Conservation (phyloP, 2,113 vertebrate species). For the Peucedramus taeniatus region DNA sequence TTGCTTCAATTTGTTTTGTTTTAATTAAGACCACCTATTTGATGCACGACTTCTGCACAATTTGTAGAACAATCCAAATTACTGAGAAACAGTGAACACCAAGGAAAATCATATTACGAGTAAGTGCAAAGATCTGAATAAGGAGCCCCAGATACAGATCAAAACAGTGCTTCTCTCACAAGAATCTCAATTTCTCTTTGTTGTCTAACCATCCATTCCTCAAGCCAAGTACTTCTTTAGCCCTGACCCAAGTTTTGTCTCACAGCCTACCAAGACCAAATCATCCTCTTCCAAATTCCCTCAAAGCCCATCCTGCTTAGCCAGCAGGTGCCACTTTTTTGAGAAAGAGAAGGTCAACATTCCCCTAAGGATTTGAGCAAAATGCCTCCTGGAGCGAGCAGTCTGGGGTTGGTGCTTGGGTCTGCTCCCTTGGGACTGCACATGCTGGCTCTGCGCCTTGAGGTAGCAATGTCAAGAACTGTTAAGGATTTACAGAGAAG, state of each 20-base stretch:
- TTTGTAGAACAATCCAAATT: neutral
- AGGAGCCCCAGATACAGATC: neutral
- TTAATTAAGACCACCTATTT: neutral
- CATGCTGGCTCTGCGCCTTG: neutral
- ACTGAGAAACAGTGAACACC: neutral
- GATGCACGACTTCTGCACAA: neutral
- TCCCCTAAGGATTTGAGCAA: constrained; percentile 25
- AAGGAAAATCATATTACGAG: neutral
- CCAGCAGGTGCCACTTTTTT: constrained; percentile 3
- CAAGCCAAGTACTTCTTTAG: neutral
- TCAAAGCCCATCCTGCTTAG: neutral
- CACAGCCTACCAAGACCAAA: neutral
- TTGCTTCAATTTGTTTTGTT: neutral
- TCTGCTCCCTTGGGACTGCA: neutral
- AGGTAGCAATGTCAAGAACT: constrained; percentile 37
- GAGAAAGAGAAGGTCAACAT: constrained; percentile 37
- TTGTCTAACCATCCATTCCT: neutral
- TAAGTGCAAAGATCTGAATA: neutral
- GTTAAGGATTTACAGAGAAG: constrained; percentile 28
- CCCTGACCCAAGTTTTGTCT: neutral
- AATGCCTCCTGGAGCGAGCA: neutral
- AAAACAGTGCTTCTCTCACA: neutral
- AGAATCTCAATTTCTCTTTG: neutral
- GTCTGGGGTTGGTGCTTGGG: neutral
- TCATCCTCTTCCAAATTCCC: neutral